Base-by-base conservation (phyloP, 1,140 invertebrate species). In the Neodiprion pinetum region DNA sequence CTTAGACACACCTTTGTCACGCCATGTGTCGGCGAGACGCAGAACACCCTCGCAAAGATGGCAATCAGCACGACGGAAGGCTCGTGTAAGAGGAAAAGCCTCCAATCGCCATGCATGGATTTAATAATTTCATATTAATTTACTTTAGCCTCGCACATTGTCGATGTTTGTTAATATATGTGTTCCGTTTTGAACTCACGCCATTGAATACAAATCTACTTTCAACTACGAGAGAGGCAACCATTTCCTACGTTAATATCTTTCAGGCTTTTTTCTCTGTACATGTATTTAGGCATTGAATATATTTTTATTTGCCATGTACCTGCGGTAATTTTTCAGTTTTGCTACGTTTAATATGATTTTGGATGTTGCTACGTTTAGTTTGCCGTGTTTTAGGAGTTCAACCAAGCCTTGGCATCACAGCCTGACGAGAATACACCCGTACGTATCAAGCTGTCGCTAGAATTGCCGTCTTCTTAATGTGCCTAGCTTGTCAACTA, bases 331-430 rank as follows among this genome's bases (percentile, higher is more conserved):
- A 66, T 47, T 67, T 67, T 73, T 67, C 10, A 40, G 5, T 61
- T 17, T 14, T 72, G 28, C 47, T 61, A 23, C 49, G 14, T 14
- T 72, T 9, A 61, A 61, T 72, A 71, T 76, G 66, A 72, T 73
- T 28, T 73, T 84, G 80, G 76, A 84, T 85, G 84, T 76, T 69
- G 80, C 85, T 85, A 84, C 82, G 78, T 84, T 88, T 84, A 84
- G 86, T 87, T 88, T 88, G 84, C 80, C 81, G 81, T 87, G 87
- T 89, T 88, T 86, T 89, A 89, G 88, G 88, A 75, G 85, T 82
- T 78, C 84, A 75, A 79, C 78, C 75, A 67, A 74, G 67, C 80
- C 74, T 72, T 81, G 67, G 61, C 67, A 10, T 68, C 74, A 74
- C 80, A 80, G 50, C 80, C 83, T n/a, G 83, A 87, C 79, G 87